phyloP scores from a whole-genome alignment of 2,797 vertebrate genomes.

The Anguilla anguilla region DNA sequence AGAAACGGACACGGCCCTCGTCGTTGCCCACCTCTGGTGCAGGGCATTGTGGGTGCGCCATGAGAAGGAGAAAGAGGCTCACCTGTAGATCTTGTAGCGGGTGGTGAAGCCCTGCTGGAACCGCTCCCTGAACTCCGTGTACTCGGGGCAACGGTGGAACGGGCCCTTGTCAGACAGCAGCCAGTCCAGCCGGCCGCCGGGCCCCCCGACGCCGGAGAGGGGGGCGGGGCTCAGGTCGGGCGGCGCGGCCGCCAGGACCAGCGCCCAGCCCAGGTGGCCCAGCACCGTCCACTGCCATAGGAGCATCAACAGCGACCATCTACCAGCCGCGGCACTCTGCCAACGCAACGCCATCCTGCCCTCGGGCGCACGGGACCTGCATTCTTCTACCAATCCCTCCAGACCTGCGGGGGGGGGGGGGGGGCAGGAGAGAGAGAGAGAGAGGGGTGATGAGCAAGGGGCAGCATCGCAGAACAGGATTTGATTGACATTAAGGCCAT shows the following conservation, averaged over 20 bases:
- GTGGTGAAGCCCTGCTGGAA: constrained; percentile 96
- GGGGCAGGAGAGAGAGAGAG: neutral
- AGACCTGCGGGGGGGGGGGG: neutral
- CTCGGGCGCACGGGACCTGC: constrained; percentile 84
- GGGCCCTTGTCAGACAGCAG: constrained; percentile 94
- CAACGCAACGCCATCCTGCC: constrained; percentile 91
- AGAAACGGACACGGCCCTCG: no score
- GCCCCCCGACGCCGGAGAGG: constrained; percentile 59
- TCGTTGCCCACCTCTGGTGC: no score
- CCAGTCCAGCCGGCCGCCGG: constrained; percentile 88
- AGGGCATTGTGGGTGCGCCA: no score
- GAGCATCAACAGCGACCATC: constrained; percentile 83
- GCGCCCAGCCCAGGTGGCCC: constrained; percentile 70
- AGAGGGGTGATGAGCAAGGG: neutral
- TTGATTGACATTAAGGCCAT: neutral
- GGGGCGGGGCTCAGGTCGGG: constrained; percentile 77
- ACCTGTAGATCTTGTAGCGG: constrained; percentile 98
- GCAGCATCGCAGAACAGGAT: neutral
- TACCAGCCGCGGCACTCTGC: constrained; percentile 79
- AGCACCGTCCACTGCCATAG: constrained; percentile 83
- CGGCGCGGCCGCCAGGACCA: constrained; percentile 55
- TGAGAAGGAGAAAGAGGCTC: constrained; percentile 48
- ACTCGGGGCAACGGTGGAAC: constrained; percentile 92
- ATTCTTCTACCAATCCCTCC: constrained; percentile 84
- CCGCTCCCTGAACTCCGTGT: constrained; percentile 91